Evolutionary conservation across 2,113 vertebrate genomes (phyloP).

Genomic region (Ailuropoda melanoleuca): DNA sequence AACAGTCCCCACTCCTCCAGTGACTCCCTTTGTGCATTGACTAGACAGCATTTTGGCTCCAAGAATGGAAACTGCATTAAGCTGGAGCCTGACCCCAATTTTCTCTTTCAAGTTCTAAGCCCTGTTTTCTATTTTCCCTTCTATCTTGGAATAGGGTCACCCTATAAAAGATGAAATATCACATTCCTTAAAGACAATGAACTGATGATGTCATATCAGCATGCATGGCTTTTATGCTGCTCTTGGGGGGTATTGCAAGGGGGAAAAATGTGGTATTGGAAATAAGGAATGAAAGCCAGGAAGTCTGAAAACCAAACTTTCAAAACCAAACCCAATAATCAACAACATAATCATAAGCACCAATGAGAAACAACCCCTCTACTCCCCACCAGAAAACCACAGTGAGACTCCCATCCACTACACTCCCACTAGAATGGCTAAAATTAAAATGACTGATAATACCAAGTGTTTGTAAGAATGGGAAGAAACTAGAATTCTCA

Average conservation of each 20-base stretch:
- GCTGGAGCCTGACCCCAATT: conserved; percentile 22
- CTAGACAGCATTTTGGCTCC: conserved; percentile 7
- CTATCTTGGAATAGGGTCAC: not conserved
- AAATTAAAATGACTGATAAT: not conserved
- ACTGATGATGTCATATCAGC: conserved; percentile 45
- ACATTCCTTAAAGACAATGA: conserved; percentile 47
- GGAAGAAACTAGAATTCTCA: not conserved
- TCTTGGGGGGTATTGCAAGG: not conserved
- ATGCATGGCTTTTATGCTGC: not conserved
- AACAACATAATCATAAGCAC: not conserved
- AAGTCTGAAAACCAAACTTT: conserved; percentile 28
- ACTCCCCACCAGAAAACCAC: not conserved
- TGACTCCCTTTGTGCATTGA: not conserved
- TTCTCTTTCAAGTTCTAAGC: conserved; percentile 54
- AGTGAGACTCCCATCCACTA: not conserved
- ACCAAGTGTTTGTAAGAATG: not conserved
- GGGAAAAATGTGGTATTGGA: not conserved
- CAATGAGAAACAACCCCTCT: not conserved
- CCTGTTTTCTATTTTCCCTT: conserved; percentile 60
- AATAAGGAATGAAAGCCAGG: not conserved
- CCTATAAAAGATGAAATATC: conserved; percentile 48
- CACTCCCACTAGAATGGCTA: not conserved
- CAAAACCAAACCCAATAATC: not conserved
- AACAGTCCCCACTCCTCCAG: not conserved
- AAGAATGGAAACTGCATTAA: conserved; percentile 59